These are phyloP conservation scores for Beris chalybata DNA, from an alignment of 2,888 invertebrate genomes.

Conservation along the genomic window DNA sequence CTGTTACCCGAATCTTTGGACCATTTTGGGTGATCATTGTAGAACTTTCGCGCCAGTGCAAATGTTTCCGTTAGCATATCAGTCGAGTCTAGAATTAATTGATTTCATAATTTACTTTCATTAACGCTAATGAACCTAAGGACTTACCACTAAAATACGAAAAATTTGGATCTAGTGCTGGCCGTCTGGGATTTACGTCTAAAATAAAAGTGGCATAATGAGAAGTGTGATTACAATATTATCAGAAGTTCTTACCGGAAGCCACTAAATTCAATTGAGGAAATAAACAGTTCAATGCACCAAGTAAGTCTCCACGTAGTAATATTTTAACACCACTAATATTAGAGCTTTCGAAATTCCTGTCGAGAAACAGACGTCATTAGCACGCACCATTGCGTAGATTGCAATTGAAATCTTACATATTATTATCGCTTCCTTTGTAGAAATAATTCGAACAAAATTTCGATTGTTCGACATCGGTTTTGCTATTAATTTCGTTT, in stretches of 20 bases:
- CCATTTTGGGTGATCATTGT: constrained; percentile 3
- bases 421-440: constrained; percentile 20
- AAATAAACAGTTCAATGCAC: constrained; percentile 37
- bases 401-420: constrained; percentile 3
- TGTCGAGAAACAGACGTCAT: neutral
- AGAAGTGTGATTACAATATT: constrained; percentile 8
- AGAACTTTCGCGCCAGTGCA: neutral
- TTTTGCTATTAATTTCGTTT: neutral
- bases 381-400: too few relatives aligned
- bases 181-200: constrained; percentile 32
- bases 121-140: neutral
- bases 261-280: constrained; percentile 35
- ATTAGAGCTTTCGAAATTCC: constrained; percentile 25
- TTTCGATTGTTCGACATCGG: neutral
- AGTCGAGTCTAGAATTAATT: constrained; percentile 8
- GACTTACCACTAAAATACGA: constrained; percentile 35
- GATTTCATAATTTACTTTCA: neutral
- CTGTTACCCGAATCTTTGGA: neutral
- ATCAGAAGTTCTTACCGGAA: constrained; percentile 25
- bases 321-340: constrained; percentile 34
- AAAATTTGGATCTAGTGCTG: constrained; percentile 31
- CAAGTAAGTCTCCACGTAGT: constrained; percentile 37
- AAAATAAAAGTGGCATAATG: neutral
- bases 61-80: constrained; percentile 15
- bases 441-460: constrained; percentile 13